A percentile compares a stretch with the other conserved stretches of the same genome.
These are phyloP conservation scores for Anodontia alba DNA, from an alignment of 2,888 invertebrate genomes.

Conservation along the genomic window DNA sequence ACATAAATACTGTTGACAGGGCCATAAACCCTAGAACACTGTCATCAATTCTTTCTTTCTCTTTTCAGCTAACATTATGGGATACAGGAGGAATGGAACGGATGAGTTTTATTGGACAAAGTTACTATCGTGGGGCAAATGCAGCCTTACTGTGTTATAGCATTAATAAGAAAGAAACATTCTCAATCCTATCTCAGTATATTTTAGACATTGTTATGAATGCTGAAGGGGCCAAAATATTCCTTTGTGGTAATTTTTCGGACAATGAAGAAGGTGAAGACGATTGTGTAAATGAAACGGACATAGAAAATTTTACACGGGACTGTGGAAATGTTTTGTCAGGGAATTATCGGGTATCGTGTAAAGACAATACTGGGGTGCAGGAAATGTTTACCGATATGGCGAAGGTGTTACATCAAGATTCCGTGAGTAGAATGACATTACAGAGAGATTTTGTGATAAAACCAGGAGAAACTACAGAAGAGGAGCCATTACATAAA, in stretches of 20 bases:
- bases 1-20: too few species aligned
- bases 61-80: conserved; percentile 94
- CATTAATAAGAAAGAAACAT: conserved; percentile 95
- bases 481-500: conserved; percentile 61
- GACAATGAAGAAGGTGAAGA: conserved; percentile 93
- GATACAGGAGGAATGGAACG: conserved; percentile 99
- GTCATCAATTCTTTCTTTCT: conserved; percentile 24
- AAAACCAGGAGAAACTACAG: conserved; percentile 72
- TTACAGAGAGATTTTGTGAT: conserved; percentile 73
- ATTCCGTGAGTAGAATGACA: conserved; percentile 75
- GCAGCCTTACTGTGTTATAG: conserved; percentile 97
- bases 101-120: conserved; percentile 96
- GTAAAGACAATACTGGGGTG: conserved; percentile 93
- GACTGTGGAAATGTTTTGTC: conserved; percentile 96
- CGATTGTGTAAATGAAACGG: conserved; percentile 90
- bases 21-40: too few species aligned
- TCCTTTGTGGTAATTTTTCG: conserved; percentile 96
- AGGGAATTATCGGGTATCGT: conserved; percentile 95
- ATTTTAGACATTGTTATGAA: conserved; percentile 94
- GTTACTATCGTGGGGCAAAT: conserved; percentile 98
- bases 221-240: conserved; percentile 95
- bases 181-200: conserved; percentile 96
- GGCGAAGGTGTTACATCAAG: conserved; percentile 85
- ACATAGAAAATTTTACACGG: conserved; percentile 93
- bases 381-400: conserved; percentile 96